These are phyloP conservation scores for Limosa lapponica DNA, from an alignment of 2,797 vertebrate species.

Conservation along the genomic window DNA sequence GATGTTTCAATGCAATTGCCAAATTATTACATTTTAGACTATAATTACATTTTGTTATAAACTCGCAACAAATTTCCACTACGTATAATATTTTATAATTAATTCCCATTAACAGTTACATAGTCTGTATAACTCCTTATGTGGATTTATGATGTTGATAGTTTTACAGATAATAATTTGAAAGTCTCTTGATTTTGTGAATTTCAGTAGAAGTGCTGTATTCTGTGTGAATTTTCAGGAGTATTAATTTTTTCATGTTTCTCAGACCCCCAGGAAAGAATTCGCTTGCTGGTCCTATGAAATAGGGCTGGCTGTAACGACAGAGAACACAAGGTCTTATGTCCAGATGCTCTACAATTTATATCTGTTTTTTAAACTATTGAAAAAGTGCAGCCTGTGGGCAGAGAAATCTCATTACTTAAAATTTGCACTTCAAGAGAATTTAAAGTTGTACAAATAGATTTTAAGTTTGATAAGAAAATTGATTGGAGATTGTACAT, in stretches of 20 bases:
- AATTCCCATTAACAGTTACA: background rate
- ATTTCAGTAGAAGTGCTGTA: background rate
- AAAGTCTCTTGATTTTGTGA: background rate
- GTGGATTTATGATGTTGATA: background rate
- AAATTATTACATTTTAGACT: background rate
- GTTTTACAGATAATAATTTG: background rate
- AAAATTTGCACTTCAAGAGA: slow-evolving; percentile 65
- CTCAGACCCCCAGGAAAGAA: background rate
- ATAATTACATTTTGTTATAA: background rate
- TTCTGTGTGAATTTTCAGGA: background rate
- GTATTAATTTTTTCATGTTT: background rate
- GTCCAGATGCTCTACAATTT: slow-evolving; percentile 43
- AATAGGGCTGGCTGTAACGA: background rate
- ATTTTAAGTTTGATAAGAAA: slow-evolving; percentile 78
- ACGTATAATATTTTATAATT: background rate
- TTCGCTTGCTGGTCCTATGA: background rate
- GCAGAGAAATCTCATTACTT: slow-evolving; percentile 19
- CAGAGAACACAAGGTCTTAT: background rate
- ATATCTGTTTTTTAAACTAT: background rate
- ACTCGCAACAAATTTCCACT: background rate
- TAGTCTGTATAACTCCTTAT: background rate
- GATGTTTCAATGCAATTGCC: background rate
- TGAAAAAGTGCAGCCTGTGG: background rate
- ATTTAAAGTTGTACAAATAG: slow-evolving; percentile 73
- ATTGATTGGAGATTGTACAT: slow-evolving; percentile 81